phyloP scores from a whole-genome alignment of 2,113 vertebrate genomes.

The Boulengeromyrus knoepffleri region DNA sequence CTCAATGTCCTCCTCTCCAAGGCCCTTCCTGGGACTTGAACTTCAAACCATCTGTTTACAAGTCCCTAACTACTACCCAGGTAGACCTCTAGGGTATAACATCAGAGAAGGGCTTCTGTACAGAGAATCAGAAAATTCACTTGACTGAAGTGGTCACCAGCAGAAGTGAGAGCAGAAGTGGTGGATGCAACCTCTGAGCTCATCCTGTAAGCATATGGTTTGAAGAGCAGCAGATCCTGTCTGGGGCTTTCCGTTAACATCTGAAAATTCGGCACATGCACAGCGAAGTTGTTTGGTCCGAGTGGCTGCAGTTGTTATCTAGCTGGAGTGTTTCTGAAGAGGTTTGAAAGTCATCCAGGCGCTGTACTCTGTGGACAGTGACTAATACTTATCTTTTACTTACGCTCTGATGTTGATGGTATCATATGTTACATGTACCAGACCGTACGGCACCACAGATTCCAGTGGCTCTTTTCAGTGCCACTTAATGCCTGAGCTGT shows the following conservation, averaged over 20 bases:
- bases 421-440: not conserved
- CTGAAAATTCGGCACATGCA: not conserved
- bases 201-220: not conserved
- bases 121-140: not conserved
- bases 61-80: not conserved
- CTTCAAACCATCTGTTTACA: not conserved
- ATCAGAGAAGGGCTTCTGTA: not conserved
- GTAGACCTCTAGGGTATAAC: not conserved
- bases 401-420: not conserved
- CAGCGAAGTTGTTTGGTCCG: not conserved
- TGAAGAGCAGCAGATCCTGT: not conserved
- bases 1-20: not conserved
- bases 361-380: not conserved
- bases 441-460: not conserved
- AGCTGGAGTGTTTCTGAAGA: conserved; percentile 41
- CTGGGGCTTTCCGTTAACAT: not conserved
- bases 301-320: conserved; percentile 24
- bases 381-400: not conserved
- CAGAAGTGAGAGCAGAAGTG: not conserved
- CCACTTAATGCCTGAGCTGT: not conserved
- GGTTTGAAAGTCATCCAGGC: conserved; percentile 28
- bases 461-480: not conserved
- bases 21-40: not conserved
- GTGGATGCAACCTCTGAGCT: not conserved
- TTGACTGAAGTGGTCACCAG: not conserved